Conservation (phyloP, 2,797 vertebrate genomes). For the Parauchenoglanis punctatus region DNA sequence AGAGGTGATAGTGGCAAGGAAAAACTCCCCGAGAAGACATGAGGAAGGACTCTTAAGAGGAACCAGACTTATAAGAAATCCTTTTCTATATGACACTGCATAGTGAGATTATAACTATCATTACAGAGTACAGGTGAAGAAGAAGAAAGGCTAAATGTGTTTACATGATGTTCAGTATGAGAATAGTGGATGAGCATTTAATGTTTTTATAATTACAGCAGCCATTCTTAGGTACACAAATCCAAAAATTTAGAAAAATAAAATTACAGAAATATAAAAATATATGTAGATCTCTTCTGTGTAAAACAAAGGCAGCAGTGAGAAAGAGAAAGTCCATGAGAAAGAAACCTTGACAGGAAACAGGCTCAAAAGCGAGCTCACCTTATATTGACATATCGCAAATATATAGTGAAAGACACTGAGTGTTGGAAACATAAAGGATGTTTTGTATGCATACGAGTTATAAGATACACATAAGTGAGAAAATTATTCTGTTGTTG, state of each 20-base stretch:
- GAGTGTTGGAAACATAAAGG: no score
- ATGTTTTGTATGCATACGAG: no score
- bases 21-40: conserved; percentile 2
- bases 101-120: background rate
- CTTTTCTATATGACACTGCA: background rate
- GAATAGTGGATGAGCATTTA: background rate
- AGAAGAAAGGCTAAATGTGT: background rate
- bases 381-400: no score
- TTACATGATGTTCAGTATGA: background rate
- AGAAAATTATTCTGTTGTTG: no score
- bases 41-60: background rate
- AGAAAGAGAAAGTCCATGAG: background rate
- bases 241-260: background rate
- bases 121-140: background rate
- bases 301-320: background rate
- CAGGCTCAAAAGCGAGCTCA: no score
- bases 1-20: background rate
- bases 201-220: background rate
- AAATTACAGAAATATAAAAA: background rate
- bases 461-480: no score
- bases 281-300: background rate
- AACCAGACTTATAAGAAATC: background rate
- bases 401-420: no score
- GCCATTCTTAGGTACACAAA: background rate
- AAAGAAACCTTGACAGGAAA: background rate